Evolutionary conservation across 1,140 invertebrate genomes (phyloP).

Genomic region (Eulimnadia texana): DNA sequence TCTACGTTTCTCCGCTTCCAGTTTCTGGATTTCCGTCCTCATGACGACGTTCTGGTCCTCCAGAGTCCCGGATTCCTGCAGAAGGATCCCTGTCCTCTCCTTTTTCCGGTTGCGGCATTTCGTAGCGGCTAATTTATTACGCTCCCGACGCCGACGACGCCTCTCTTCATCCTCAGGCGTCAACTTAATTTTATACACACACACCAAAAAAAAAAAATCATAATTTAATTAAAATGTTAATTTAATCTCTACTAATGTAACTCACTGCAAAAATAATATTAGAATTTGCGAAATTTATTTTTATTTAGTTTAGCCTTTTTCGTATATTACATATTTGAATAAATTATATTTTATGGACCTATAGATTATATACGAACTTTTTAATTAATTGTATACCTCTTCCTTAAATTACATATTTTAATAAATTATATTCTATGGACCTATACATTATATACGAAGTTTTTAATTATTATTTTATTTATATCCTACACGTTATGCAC

Average conservation of each 20-base stretch:
- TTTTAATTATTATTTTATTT: too few relatives aligned
- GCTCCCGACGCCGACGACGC: constrained; percentile 60
- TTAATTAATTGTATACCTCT: too few relatives aligned
- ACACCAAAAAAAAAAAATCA: constrained; percentile 22
- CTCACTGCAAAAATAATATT: not conserved
- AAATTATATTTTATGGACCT: too few relatives aligned
- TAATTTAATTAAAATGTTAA: too few relatives aligned
- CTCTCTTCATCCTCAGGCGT: constrained; percentile 84
- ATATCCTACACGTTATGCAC: too few relatives aligned
- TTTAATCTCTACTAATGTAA: not conserved
- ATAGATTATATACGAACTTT: too few relatives aligned
- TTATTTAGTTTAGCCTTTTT: too few relatives aligned
- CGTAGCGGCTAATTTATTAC: constrained; percentile 89
- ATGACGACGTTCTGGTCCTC: constrained; percentile 75
- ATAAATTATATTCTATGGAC: too few relatives aligned
- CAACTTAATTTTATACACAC: constrained; percentile 38
- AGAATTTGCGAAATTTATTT: not conserved
- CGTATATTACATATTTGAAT: too few relatives aligned
- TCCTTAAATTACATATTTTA: too few relatives aligned
- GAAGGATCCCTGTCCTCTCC: constrained; percentile 68
- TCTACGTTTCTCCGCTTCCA: constrained; percentile 53
- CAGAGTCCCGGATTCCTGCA: constrained; percentile 68
- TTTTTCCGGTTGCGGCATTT: constrained; percentile 90
- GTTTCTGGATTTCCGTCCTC: constrained; percentile 60
- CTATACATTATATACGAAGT: too few relatives aligned